Percentiles rank a stretch among this genome's conserved stretches.
Conservation (phyloP, 2,888 invertebrate genomes). For the Nomada flava region DNA sequence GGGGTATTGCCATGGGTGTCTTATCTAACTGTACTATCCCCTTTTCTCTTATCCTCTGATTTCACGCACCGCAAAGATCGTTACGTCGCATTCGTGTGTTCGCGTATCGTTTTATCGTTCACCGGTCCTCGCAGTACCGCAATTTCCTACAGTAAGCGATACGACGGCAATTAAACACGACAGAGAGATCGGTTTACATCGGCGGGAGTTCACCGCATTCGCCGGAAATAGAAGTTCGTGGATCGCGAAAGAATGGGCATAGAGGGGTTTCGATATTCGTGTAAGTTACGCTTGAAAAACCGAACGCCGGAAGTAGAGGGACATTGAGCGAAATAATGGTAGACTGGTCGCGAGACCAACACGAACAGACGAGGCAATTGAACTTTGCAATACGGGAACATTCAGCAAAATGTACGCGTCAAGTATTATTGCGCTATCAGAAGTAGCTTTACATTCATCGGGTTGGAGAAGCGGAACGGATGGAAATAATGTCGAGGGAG, state of each 20-base stretch:
- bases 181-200: background rate
- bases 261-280: background rate
- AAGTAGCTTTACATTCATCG: too few relatives aligned
- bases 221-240: background rate
- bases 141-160: background rate
- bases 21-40: conserved; percentile 5
- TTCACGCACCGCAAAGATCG: background rate
- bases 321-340: background rate
- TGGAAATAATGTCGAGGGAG: too few relatives aligned
- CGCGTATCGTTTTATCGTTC: background rate
- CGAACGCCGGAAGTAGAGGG: background rate
- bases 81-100: too few relatives aligned
- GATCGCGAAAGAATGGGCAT: background rate
- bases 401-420: background rate
- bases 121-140: too few relatives aligned
- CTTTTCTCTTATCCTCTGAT: background rate
- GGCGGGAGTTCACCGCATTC: background rate
- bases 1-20: conserved; percentile 16
- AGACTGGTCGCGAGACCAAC: background rate
- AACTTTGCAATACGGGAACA: background rate
- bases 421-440: background rate
- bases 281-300: background rate
- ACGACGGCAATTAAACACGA: background rate
- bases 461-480: too few relatives aligned
- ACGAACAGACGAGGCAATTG: background rate